Percentiles rank a stretch among this genome's conserved stretches.
Evolutionary conservation across 2,113 vertebrate species (phyloP).

Genomic region (Progne subis): DNA sequence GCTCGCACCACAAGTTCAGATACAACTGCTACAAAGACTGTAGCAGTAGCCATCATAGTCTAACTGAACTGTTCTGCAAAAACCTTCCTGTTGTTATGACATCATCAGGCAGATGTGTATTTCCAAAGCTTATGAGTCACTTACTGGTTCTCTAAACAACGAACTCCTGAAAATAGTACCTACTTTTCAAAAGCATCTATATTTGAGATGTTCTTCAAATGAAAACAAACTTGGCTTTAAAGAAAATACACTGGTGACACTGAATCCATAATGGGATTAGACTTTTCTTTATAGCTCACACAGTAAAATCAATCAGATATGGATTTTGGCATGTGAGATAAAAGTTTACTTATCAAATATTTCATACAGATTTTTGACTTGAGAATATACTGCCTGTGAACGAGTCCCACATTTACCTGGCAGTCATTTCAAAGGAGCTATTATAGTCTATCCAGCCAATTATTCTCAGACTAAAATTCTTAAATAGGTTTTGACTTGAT

Average conservation of each 20-base stretch:
- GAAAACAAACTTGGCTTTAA: neutral
- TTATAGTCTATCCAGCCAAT: constrained; percentile 70
- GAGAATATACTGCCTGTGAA: constrained; percentile 48
- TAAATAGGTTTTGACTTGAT: constrained; percentile 77
- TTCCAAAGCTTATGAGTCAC: neutral
- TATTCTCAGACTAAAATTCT: constrained; percentile 74
- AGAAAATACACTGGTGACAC: neutral
- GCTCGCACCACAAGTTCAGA: neutral
- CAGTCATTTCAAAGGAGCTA: constrained; percentile 59
- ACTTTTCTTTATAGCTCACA: constrained; percentile 37
- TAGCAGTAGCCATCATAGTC: neutral
- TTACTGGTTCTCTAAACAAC: neutral
- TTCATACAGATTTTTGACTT: constrained; percentile 43
- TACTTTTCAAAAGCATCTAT: neutral
- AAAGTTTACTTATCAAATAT: constrained; percentile 58
- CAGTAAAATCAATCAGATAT: constrained; percentile 58
- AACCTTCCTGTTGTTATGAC: neutral
- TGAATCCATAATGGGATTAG: neutral
- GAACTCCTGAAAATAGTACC: neutral
- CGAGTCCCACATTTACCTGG: constrained; percentile 57
- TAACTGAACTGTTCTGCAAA: neutral
- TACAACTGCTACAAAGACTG: neutral
- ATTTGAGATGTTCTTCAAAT: neutral
- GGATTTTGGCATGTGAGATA: constrained; percentile 47
- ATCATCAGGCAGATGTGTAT: neutral